These are phyloP conservation scores for Ficedula albicollis DNA, from an alignment of 2,797 vertebrate species.

Conservation along the genomic window DNA sequence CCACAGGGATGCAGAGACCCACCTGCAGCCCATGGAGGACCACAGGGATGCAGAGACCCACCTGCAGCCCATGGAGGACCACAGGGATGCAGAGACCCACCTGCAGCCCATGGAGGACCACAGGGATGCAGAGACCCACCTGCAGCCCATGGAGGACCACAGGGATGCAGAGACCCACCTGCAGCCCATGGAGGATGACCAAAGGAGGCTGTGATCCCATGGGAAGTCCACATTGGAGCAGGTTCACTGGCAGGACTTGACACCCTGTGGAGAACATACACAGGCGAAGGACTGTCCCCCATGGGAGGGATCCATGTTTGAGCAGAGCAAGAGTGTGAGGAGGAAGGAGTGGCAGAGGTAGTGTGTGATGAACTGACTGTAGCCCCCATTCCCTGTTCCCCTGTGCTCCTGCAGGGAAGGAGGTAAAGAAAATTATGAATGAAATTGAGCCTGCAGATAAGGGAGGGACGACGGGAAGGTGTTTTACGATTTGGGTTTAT, in stretches of 20 bases:
- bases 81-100: too few relatives aligned
- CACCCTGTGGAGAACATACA: neutral
- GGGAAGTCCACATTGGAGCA: accelerated
- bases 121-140: too few relatives aligned
- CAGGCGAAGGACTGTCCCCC: neutral
- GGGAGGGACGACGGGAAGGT: neutral
- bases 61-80: too few relatives aligned
- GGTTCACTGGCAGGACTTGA: neutral
- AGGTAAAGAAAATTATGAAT: neutral
- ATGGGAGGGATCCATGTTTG: accelerated
- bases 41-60: too few relatives aligned
- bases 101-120: too few relatives aligned
- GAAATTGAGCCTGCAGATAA: neutral
- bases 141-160: too few relatives aligned
- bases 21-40: too few relatives aligned
- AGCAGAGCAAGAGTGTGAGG: neutral
- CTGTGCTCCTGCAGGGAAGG: neutral
- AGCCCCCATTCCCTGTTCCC: neutral
- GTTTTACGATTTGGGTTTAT: neutral
- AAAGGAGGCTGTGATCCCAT: neutral
- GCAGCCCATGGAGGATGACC: too few relatives aligned
- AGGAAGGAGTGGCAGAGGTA: neutral
- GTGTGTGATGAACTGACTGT: accelerated
- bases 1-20: too few relatives aligned
- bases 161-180: too few relatives aligned